Base-by-base conservation (phyloP, 2,888 invertebrate genomes). In the Elysia crispata region DNA sequence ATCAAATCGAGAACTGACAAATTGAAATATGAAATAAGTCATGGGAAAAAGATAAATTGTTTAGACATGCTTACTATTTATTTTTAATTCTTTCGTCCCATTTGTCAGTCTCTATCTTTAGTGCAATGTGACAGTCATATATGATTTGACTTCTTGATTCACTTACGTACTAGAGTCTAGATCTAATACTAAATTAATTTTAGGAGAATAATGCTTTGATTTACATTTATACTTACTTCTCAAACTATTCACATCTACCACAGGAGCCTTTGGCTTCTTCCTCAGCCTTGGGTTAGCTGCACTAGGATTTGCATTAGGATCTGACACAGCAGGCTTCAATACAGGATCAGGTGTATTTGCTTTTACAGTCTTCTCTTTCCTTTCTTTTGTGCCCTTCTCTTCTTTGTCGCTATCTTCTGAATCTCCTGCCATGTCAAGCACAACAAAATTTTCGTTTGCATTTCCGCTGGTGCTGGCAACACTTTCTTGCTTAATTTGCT, bases 401-500 rank as follows among this genome's bases (percentile, higher is more conserved):
- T 80, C 80, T 62, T 76, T 80, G 54, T 80, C 80, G 62, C 76
- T 76, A 31, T 80, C 80, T 33, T 76, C 80, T 30, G 69, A 69
- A n/a, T 79, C 79, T 18, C 76, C 80, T 62, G 80, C 80, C 50
- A 72, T 76, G 54, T 80, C 80, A 25, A 80, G 62, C 25, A 76
- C 80, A n/a, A 80, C 80, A 80, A 80, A 80, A 57, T 80, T 80
- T 41, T 80, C 80, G 70, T 72, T 80, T 49, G 70, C 76, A 76
- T 54, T 30, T 54, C 41, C 62, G 1, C 50, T 57, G n/a, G 33
- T 49, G 31, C 23, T 30, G 11, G 20, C 28, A 31, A 25, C 33
- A 67, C n/a, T n/a, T 73, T 79, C 79, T 41, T 41, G 41, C 31
- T 75, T 69, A 15, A 28, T 11, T 15, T 67, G 33, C n/a, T 79